A percentile compares a stretch with the other conserved stretches of the same genome.
phyloP scores from a whole-genome alignment of 2,113 vertebrate species.

The Anoplopoma fimbria region DNA sequence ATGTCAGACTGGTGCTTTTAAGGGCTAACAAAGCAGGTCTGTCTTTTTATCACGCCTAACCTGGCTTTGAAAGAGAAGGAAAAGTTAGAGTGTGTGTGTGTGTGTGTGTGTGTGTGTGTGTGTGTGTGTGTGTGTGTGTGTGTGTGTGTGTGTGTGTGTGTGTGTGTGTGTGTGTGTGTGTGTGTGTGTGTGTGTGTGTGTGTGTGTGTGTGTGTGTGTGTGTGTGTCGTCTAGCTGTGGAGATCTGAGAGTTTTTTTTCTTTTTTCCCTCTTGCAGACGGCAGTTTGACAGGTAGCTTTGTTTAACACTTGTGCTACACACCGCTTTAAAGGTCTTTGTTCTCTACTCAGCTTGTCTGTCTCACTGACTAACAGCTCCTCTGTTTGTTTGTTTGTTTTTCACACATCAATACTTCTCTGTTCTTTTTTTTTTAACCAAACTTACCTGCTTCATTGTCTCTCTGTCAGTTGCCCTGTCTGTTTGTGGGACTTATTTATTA shows the following conservation, averaged over 20 bases:
- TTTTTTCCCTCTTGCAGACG: slow-evolving; percentile 22
- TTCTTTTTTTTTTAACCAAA: neutral
- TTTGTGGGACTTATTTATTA: neutral
- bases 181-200: slow-evolving; percentile 18
- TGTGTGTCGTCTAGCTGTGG: slow-evolving; percentile 25
- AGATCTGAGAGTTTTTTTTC: slow-evolving; percentile 44
- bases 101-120: slow-evolving; percentile 16
- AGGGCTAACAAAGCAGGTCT: slow-evolving; percentile 37
- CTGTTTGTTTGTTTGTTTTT: slow-evolving; percentile 7
- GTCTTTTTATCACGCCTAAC: slow-evolving; percentile 43
- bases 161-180: slow-evolving; percentile 9
- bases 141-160: slow-evolving; percentile 2
- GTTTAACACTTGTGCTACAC: slow-evolving; percentile 62
- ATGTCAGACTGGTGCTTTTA: slow-evolving; percentile 56
- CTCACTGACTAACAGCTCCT: slow-evolving; percentile 29
- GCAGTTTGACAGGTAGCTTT: slow-evolving; percentile 62
- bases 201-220: neutral
- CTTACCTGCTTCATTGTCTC: neutral
- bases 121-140: slow-evolving; percentile 6
- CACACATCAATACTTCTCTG: neutral
- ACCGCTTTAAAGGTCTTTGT: slow-evolving; percentile 53
- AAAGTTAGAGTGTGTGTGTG: slow-evolving; percentile 21
- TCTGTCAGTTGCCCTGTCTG: neutral
- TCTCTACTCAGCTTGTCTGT: slow-evolving; percentile 52
- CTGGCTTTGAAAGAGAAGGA: slow-evolving; percentile 49